Conservation (phyloP, 2,113 vertebrate species). For the Orthonyx spaldingii region DNA sequence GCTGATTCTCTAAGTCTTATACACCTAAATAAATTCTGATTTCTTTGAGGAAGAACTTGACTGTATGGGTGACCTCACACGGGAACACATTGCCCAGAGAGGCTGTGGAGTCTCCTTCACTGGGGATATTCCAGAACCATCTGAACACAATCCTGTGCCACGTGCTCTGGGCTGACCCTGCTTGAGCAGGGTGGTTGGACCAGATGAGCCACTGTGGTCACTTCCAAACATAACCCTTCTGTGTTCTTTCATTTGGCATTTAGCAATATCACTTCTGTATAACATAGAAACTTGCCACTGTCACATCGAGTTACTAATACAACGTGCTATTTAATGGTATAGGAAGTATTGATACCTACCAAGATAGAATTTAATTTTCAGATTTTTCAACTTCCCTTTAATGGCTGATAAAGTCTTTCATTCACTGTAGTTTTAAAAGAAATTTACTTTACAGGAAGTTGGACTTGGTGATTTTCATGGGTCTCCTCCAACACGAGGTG, state of each 20-base stretch:
- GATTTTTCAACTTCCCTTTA: neutral
- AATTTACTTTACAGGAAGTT: neutral
- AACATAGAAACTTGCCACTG: neutral
- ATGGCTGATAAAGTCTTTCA: neutral
- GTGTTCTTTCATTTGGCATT: neutral
- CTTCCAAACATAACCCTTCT: neutral
- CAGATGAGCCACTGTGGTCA: neutral
- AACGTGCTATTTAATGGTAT: neutral
- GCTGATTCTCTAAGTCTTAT: neutral
- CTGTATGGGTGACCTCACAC: rapidly evolving
- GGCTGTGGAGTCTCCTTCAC: neutral
- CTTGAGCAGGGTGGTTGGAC: neutral
- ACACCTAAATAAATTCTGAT: neutral
- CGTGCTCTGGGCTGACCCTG: neutral
- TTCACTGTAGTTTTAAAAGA: neutral
- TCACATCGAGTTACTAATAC: neutral
- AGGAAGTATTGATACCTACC: neutral
- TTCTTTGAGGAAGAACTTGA: neutral
- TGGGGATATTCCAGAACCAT: neutral
- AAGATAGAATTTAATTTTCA: neutral
- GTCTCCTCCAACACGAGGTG: neutral
- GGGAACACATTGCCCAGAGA: neutral
- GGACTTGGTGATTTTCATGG: neutral
- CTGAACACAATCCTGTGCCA: neutral
- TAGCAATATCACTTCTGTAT: neutral